These are phyloP conservation scores for Cancer borealis DNA, from an alignment of 2,888 invertebrate genomes.

Conservation along the genomic window DNA sequence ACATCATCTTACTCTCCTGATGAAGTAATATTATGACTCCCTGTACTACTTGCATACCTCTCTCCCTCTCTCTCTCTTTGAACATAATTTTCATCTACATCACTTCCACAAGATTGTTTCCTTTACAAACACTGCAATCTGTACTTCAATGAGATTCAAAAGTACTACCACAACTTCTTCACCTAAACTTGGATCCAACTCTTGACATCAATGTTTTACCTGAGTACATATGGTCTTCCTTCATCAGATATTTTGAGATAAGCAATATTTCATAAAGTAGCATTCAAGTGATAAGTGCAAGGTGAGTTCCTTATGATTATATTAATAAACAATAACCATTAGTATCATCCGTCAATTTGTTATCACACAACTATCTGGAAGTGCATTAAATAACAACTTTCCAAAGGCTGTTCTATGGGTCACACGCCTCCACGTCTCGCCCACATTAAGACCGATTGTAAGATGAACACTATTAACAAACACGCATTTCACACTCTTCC, in stretches of 20 bases:
- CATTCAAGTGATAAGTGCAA: constrained; percentile 23
- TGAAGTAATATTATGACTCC: background rate
- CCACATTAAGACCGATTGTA: background rate
- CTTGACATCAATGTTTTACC: background rate
- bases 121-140: background rate
- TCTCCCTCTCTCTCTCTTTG: background rate
- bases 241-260: background rate
- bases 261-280: constrained; percentile 33
- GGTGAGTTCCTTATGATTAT: constrained; percentile 17
- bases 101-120: background rate
- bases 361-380: background rate
- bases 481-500: background rate
- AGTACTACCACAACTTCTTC: background rate
- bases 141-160: background rate
- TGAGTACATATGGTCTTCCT: background rate
- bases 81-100: background rate
- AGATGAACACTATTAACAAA: constrained; percentile 13
- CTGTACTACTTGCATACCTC: background rate
- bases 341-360: background rate
- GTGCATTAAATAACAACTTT: background rate
- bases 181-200: background rate
- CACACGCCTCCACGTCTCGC: background rate
- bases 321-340: constrained; percentile 5
- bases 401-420: background rate
- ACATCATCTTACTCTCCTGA: background rate